Conservation (phyloP, 2,113 vertebrate genomes). For the Rhynchomys soricoides region DNA sequence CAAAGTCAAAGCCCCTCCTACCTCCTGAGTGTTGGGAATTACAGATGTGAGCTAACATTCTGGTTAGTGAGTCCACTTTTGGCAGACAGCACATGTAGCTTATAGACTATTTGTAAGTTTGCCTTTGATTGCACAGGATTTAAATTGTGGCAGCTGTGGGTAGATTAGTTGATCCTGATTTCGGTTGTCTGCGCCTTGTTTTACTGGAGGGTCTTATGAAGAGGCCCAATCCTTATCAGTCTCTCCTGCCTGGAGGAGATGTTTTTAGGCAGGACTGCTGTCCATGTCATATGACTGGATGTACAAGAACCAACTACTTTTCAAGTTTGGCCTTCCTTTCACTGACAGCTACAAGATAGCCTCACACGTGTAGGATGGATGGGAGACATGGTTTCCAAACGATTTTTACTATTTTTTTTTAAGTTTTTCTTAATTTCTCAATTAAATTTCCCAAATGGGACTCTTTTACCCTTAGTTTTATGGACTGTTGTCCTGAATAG, state of each 20-base stretch:
- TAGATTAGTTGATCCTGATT: background rate
- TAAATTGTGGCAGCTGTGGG: background rate
- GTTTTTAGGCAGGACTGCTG: background rate
- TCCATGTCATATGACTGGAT: background rate
- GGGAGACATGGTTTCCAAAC: background rate
- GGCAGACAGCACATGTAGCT: constrained; percentile 80
- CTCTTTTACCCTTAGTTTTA: constrained; percentile 1
- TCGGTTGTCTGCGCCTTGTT: background rate
- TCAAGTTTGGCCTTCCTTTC: background rate
- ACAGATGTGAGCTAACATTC: background rate
- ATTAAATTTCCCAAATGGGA: background rate
- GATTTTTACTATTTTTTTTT: background rate
- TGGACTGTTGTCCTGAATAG: background rate
- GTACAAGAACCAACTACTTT: background rate
- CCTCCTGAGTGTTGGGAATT: background rate
- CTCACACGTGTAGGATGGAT: background rate
- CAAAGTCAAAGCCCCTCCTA: background rate
- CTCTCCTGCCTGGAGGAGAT: background rate
- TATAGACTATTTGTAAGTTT: constrained; percentile 82
- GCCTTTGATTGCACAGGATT: constrained; percentile 80
- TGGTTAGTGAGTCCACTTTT: constrained; percentile 83
- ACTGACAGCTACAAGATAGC: background rate
- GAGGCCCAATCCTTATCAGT: background rate
- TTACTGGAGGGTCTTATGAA: background rate
- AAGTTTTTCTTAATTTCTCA: constrained; percentile 42